Conservation (phyloP, 2,888 invertebrate genomes). For the Ophioninae sp. region DNA sequence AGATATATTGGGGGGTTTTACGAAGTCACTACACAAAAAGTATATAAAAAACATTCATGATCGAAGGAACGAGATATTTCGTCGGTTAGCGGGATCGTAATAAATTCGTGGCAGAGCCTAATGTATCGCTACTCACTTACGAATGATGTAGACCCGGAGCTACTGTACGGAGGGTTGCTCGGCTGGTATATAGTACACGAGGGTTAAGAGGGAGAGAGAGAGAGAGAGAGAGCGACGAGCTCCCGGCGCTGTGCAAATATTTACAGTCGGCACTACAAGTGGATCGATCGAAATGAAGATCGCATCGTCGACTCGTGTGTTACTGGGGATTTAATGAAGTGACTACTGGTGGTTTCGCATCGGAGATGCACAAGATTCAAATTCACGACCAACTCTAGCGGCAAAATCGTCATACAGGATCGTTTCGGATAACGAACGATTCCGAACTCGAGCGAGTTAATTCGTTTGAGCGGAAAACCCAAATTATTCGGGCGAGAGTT, state of each 20-base stretch:
- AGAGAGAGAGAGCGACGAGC: constrained; percentile 23
- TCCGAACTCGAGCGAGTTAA: not conserved
- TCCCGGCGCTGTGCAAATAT: constrained; percentile 42
- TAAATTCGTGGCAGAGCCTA: constrained; percentile 3
- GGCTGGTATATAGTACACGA: not conserved
- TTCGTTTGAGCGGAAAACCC: not conserved
- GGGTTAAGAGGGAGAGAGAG: constrained; percentile 40
- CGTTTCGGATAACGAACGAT: too few species aligned
- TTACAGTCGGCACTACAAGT: constrained; percentile 40
- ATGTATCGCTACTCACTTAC: constrained; percentile 13
- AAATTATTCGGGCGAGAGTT: not conserved
- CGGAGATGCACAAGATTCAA: constrained; percentile 15
- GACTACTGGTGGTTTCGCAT: constrained; percentile 13
- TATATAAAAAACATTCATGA: not conserved
- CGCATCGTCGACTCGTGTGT: constrained; percentile 33
- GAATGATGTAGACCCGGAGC: constrained; percentile 19
- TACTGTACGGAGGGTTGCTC: constrained; percentile 28
- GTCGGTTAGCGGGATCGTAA: not conserved
- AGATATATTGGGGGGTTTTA: not conserved
- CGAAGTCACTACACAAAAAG: not conserved
- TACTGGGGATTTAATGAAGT: constrained; percentile 30
- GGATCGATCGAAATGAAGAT: constrained; percentile 45
- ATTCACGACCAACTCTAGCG: not conserved
- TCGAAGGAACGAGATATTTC: not conserved
- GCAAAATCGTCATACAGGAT: constrained; percentile 7